These are phyloP conservation scores for Podocnemis expansa DNA, from an alignment of 2,113 vertebrate genomes.

Conservation along the genomic window DNA sequence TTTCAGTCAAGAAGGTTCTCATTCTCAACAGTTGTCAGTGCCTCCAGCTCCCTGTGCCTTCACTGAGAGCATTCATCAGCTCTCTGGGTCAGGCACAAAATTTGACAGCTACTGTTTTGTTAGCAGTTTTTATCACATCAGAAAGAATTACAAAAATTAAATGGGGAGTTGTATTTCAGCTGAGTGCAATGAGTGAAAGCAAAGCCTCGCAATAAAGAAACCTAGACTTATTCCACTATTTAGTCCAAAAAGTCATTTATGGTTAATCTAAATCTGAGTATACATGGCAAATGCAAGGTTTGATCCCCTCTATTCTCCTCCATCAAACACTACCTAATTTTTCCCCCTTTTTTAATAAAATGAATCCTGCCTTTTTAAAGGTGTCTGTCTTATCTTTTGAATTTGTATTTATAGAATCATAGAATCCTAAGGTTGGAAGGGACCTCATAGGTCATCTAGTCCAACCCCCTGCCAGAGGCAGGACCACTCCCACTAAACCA, in stretches of 20 bases:
- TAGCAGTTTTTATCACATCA: neutral
- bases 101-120: neutral
- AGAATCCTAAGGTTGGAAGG: too few species aligned
- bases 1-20: conserved; percentile 26
- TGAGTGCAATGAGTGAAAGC: neutral
- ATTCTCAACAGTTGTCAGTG: conserved; percentile 12
- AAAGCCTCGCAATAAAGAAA: neutral
- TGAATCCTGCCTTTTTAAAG: neutral
- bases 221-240: conserved; percentile 30
- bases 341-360: neutral
- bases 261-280: conserved; percentile 14
- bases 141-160: neutral
- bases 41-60: conserved; percentile 25
- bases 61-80: conserved; percentile 23
- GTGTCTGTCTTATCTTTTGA: conserved; percentile 42
- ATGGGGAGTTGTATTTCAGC: neutral
- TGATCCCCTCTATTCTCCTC: neutral
- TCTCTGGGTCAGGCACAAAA: conserved; percentile 11
- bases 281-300: neutral
- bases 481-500: too few species aligned
- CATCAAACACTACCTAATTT: conserved; percentile 14
- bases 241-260: conserved; percentile 26
- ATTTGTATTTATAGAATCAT: too few species aligned
- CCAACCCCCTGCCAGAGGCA: too few species aligned
- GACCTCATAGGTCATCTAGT: too few species aligned